phyloP scores from a whole-genome alignment of 2,797 vertebrate genomes.

The Pantherophis alleghaniensis region DNA sequence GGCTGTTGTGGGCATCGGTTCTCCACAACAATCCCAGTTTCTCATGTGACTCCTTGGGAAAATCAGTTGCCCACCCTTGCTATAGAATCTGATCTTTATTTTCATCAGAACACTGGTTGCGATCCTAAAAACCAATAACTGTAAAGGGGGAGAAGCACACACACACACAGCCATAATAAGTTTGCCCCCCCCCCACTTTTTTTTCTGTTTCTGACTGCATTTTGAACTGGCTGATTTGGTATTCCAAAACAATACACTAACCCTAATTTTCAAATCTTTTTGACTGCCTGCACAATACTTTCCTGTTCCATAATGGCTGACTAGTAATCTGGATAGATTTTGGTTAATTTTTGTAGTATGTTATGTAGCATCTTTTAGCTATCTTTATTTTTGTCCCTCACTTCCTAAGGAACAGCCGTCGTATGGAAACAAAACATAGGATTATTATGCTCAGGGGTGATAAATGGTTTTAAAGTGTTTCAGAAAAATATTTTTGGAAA shows the following conservation, averaged over 20 bases:
- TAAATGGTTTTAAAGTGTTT: constrained; percentile 32
- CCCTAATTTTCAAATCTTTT: not conserved
- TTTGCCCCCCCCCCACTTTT: too few species aligned
- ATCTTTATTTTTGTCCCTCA: constrained; percentile 13
- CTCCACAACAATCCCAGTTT: not conserved
- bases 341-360: not conserved
- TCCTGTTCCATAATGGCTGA: not conserved
- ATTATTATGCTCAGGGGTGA: constrained; percentile 21
- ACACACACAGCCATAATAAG: not conserved
- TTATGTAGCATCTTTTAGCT: not conserved
- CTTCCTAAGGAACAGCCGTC: not conserved
- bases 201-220: not conserved
- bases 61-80: not conserved
- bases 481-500: constrained; percentile 40
- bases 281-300: not conserved
- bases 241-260: not conserved
- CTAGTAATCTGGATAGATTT: not conserved
- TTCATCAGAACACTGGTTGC: not conserved
- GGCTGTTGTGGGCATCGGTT: not conserved
- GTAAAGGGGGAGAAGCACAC: not conserved
- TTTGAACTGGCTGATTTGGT: not conserved
- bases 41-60: not conserved
- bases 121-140: not conserved
- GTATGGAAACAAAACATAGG: constrained; percentile 22
- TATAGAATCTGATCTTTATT: not conserved